Evolutionary conservation across 1,140 invertebrate species (phyloP).

Genomic region (Drosophila tsacasi): DNA sequence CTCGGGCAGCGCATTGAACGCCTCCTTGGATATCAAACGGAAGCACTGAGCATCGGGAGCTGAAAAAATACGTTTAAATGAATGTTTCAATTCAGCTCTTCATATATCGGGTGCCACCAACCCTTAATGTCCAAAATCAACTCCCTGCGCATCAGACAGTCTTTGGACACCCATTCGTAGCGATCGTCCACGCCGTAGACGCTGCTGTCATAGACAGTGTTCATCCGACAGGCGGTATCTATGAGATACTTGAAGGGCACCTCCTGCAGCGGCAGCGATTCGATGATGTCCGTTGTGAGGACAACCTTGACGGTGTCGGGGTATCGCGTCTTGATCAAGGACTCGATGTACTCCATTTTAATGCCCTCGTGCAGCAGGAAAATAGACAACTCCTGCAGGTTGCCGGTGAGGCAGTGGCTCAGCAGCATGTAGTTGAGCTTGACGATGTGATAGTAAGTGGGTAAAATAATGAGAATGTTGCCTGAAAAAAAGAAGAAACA

Average conservation of each 20-base stretch:
- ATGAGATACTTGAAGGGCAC: conserved; percentile 68
- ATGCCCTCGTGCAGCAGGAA: conserved; percentile 61
- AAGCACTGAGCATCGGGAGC: conserved; percentile 56
- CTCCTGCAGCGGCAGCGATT: conserved; percentile 47
- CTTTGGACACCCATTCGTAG: conserved; percentile 67
- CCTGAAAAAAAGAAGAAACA: conserved; percentile 39
- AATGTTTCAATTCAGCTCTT: background rate
- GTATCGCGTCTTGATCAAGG: conserved; percentile 19
- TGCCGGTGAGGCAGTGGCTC: conserved; percentile 60
- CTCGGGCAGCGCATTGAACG: conserved; percentile 31
- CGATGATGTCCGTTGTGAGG: conserved; percentile 66
- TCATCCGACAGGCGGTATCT: conserved; percentile 56
- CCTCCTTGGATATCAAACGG: conserved; percentile 51
- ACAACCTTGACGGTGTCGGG: conserved; percentile 52
- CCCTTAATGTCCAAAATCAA: conserved; percentile 39
- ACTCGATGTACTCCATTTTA: conserved; percentile 43
- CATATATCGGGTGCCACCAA: background rate
- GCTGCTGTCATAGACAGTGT: conserved; percentile 32
- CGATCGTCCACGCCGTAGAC: conserved; percentile 38
- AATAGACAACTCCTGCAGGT: conserved; percentile 52
- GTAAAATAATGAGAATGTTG: conserved; percentile 75
- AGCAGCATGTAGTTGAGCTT: conserved; percentile 74
- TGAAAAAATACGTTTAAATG: background rate
- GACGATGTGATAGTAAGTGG: conserved; percentile 70
- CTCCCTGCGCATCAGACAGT: conserved; percentile 50